Evolutionary conservation across 2,113 vertebrate species (phyloP), one percentile per base, ranked within the genome.

Genomic region (Lophochroa leadbeateri): DNA sequence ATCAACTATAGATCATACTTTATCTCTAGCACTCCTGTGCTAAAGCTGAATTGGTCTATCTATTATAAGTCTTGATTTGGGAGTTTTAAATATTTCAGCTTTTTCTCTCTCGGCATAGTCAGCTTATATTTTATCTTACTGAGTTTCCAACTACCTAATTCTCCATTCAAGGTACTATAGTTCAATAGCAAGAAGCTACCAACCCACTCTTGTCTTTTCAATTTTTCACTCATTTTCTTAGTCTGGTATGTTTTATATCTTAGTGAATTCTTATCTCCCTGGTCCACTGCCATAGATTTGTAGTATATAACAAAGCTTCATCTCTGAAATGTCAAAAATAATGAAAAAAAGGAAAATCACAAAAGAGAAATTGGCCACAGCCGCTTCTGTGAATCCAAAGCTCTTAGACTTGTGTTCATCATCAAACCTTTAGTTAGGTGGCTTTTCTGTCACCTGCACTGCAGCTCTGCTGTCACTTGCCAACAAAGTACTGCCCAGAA

Each of bases 171-270:
- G 47, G 55, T 50, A 49, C 65, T 87, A 69, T 50, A 88, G 77
- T 92, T 97, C 88, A 87, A 23, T 76, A 95, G 92, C 41, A 96
- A 95, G 90, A 92, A 96, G 53, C 69, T 96, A 95, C 88, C 91
- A 96, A 69, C 75, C 35, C 43, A 90, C 13, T 61, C 85, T 92
- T 95, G 93, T 95, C 77, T 94, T 96, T 96, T 94, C 81, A 96
- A 86, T 97, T 98, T 97, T 94, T 85, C 92, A 97, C 92, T 87
- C 84, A 86, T 95, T 97, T 96, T 96, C 89, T 94, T 92, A 90
- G 84, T 49, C 78, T 92, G 17, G 17, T 88, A 52, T 92, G 47
- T 96, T 93, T 83, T 89, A 35, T 78, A 82, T 96, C 81, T 94
- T 86, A 67, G 58, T 78, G 86, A 94, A 94, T 96, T 96, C 90